phyloP scores from a whole-genome alignment of 1,140 invertebrate species.

The Nasonia longicornis region DNA sequence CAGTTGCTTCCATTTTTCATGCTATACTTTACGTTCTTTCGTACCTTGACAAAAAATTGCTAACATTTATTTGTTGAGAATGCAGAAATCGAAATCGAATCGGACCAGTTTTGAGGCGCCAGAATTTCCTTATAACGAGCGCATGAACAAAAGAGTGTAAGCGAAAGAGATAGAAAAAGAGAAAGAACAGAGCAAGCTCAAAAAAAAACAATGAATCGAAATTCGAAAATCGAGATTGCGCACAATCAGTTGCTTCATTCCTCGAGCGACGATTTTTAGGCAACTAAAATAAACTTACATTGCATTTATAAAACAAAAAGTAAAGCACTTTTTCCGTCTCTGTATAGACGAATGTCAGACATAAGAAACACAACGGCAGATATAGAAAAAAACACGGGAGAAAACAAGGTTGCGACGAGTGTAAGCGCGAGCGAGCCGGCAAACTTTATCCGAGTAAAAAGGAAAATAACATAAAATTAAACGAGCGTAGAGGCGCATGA shows the following conservation, averaged over 20 bases:
- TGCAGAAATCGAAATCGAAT: not conserved
- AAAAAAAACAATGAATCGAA: conserved; percentile 1
- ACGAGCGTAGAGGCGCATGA: not conserved
- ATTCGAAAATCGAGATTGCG: not conserved
- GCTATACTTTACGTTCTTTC: not conserved
- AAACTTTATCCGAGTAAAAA: conserved; percentile 19
- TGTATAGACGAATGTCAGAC: conserved; percentile 20
- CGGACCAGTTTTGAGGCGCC: conserved; percentile 11
- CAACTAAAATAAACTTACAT: conserved; percentile 10
- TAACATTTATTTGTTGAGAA: not conserved
- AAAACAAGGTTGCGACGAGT: conserved; percentile 28
- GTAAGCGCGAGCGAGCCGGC: conserved; percentile 35
- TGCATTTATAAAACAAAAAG: conserved; percentile 25
- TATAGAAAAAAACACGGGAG: not conserved
- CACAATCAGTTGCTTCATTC: conserved; percentile 19
- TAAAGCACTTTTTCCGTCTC: conserved; percentile 35
- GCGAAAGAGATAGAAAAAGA: conserved; percentile 11
- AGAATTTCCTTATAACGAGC: not conserved
- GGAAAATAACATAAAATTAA: not conserved
- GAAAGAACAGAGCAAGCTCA: not conserved
- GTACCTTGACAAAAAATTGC: not conserved
- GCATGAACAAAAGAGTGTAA: conserved; percentile 17
- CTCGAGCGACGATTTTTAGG: conserved; percentile 9
- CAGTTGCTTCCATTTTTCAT: not conserved
- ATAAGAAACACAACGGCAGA: not conserved